phyloP scores from a whole-genome alignment of 2,797 vertebrate species.

The Apodemus agrarius region DNA sequence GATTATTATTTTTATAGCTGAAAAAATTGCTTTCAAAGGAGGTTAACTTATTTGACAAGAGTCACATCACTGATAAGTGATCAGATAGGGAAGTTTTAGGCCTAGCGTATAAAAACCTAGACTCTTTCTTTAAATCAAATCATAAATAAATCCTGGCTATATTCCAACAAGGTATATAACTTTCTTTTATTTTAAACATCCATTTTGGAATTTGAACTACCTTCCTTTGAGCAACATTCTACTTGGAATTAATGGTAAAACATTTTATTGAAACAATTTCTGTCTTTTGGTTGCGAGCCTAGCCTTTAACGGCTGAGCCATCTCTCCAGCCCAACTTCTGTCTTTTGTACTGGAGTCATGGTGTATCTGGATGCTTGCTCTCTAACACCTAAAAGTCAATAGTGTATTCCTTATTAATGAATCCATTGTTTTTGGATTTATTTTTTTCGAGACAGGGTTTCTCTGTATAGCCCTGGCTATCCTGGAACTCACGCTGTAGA shows the following conservation, averaged over 20 bases:
- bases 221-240: not conserved
- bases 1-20: constrained; percentile 2
- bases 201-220: not conserved
- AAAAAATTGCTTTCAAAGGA: not conserved
- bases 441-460: no score
- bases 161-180: not conserved
- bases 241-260: not conserved
- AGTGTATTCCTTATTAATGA: no score
- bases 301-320: no score
- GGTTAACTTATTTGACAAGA: not conserved
- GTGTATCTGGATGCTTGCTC: not conserved
- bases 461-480: no score
- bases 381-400: not conserved
- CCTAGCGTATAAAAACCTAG: not conserved
- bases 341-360: not conserved
- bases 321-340: no score
- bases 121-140: not conserved
- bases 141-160: not conserved
- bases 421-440: no score
- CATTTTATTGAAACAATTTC: not conserved
- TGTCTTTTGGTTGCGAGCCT: no score
- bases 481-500: no score
- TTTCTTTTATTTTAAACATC: not conserved
- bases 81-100: not conserved
- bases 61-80: not conserved